Evolutionary conservation across 2,888 invertebrate genomes (phyloP), one percentile per base, ranked within the genome.

Genomic region (Lochmaea capreae): DNA sequence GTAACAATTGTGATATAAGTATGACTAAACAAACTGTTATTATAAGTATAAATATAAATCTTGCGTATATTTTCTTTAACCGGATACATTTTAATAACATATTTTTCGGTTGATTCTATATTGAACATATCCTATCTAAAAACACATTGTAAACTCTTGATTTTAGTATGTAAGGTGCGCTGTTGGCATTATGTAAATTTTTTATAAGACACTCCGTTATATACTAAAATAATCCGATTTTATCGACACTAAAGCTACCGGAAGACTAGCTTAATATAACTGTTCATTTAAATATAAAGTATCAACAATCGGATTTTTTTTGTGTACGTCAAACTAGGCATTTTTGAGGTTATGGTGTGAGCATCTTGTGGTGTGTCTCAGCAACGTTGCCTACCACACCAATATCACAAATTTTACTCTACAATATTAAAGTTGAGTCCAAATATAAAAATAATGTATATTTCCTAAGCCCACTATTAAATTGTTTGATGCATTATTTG

Each of bases 21-120:
- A 76, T 52, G 26, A 74, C 26, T 16, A 75, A 42, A 66, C 73
- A 71, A 18, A 70, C 11, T 9, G 70, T 46, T 16, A 73, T 58
- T 49, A 75, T 42, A 26, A 79, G 46, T 59, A 77, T 22, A 65
- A 80, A 75, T 16, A 78, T 33, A 33, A 79, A 72, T 75, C 81
- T 82, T 52, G 81, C 18, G 71, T 83, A 75, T 16, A 83, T 79
- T 67, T 76, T 79, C 71, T 81, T 83, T 73, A 83, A 58, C 14
- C 84, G 80, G 14, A 79, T 73, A 75, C 82, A 84, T 83, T 75
- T 81, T 72, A 82, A 46, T 80, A 83, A 77, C 84, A 84, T 81
- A 39, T 16, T 76, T 18, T 74, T 74, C 26, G 42, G n/a, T 66
- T 59, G 54, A 10, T 65, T 43, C 61, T 52, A 52, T 59, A 33